Conservation (phyloP, 2,113 vertebrate species). For the Mormyrus lacerda region DNA sequence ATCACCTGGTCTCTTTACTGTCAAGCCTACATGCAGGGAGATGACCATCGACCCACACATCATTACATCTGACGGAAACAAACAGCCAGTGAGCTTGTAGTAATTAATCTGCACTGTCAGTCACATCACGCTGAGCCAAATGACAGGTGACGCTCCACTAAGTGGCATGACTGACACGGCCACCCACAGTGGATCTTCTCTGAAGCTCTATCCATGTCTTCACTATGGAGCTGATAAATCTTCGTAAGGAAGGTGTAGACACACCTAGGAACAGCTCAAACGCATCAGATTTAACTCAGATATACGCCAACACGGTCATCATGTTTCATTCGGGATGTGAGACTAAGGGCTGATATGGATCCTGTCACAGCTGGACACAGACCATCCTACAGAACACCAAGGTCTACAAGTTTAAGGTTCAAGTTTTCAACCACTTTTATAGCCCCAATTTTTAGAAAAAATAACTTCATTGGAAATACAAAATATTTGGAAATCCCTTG, state of each 20-base stretch:
- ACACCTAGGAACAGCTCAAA: background rate
- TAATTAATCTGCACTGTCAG: background rate
- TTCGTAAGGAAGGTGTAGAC: background rate
- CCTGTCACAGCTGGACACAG: background rate
- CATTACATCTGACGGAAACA: background rate
- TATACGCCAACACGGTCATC: background rate
- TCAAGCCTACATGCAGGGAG: background rate
- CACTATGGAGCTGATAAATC: background rate
- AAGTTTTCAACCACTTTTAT: background rate
- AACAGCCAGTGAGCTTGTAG: background rate
- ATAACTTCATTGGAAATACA: slow-evolving; percentile 38
- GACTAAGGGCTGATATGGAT: background rate
- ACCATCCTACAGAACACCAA: background rate
- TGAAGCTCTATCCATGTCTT: background rate
- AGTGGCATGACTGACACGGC: background rate
- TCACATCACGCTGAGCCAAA: background rate
- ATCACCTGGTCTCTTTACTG: background rate
- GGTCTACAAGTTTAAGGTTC: background rate
- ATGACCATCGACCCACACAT: background rate
- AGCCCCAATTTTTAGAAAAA: slow-evolving; percentile 34
- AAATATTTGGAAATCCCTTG: slow-evolving; percentile 30
- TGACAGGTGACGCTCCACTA: background rate
- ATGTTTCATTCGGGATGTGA: background rate
- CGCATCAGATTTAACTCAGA: background rate
- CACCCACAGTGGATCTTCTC: background rate